A percentile compares a stretch with the other conserved stretches of the same genome.
Evolutionary conservation across 2,888 invertebrate genomes (phyloP).

Genomic region (Athalia circularis): DNA sequence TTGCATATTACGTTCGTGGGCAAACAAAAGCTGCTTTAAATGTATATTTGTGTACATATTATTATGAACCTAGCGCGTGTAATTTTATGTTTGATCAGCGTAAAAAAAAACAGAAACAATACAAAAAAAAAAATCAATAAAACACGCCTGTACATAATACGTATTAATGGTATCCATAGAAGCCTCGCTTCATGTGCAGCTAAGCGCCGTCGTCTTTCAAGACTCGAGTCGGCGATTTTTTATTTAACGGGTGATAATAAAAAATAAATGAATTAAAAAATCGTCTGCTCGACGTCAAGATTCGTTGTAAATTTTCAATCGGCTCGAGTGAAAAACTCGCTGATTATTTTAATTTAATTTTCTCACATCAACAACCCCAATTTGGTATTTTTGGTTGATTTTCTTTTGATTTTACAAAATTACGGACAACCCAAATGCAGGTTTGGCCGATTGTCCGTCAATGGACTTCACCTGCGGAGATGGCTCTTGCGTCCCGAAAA

Average conservation of each 20-base stretch:
- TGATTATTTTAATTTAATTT: conserved; percentile 12
- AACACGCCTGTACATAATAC: too few relatives aligned
- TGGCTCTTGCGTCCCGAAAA: conserved; percentile 83
- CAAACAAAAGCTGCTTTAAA: conserved; percentile 66
- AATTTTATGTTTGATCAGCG: conserved; percentile 5
- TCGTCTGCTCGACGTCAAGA: background rate
- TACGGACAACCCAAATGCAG: conserved; percentile 62
- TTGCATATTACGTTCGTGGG: conserved; percentile 30
- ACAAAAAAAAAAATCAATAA: background rate
- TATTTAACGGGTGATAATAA: background rate
- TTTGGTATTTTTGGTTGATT: conserved; percentile 25
- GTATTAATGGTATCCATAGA: conserved; percentile 2
- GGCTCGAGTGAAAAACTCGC: conserved; percentile 2
- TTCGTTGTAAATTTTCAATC: background rate
- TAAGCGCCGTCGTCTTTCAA: conserved; percentile 25
- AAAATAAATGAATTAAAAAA: background rate
- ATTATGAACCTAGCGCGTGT: conserved; percentile 1
- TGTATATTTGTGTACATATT: conserved; percentile 63
- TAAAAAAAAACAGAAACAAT: too few relatives aligned
- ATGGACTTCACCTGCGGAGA: conserved; percentile 83
- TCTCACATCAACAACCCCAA: conserved; percentile 11
- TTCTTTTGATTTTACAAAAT: conserved; percentile 34
- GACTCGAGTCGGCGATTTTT: conserved; percentile 7
- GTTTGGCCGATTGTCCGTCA: conserved; percentile 72
- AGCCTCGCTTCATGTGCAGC: conserved; percentile 42